Evolutionary conservation across 2,888 invertebrate genomes (phyloP), one percentile per base, ranked within the genome.

Genomic region (Melipona beecheii): DNA sequence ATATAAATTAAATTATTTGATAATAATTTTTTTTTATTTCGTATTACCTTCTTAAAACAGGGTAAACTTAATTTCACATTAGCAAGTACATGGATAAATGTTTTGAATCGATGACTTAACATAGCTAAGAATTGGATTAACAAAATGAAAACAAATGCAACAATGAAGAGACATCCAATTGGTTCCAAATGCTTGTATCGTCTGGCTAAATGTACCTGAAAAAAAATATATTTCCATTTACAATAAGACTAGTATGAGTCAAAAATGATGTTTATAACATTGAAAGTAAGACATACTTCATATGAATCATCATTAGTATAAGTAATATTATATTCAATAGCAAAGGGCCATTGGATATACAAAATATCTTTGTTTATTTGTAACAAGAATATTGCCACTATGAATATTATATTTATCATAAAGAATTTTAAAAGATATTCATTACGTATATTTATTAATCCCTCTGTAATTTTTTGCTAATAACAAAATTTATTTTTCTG

Each of bases 1-100:
- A 65, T 69, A 17, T 62, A 31, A 81, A n/a, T 31, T 49, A 15
- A 24, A 62, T n/a, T 76, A 73, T 19, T 43, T 17, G 31, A 24
- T 24, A 65, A 62, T 68, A 71, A 43, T 69, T 31, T 52, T 54
- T 62, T 62, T 19, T 11, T 27, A 24, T 72, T 36, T 60, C 36
- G 13, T 65, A 94, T 94, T 95, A 97, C 97, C 96, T 97, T 97
- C 94, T 97, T 97, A 87, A 96, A 96, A 91, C 96, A 96, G 92
- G 21, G 15, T 65, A 73, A 60, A 6, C 97, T 97, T 75, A 99
- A 95, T 94, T 98, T 98, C n/a, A 99, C 98, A 15, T 99, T 98
- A 50, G 99, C 97, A 92, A 96, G 94, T 83, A 97, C 95, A 91
- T 97, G 96, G 3, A 96, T 95, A 85, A 97, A 94, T 0, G 97